Conservation (phyloP, 1,140 invertebrate genomes). For the Lepidurus apus region DNA sequence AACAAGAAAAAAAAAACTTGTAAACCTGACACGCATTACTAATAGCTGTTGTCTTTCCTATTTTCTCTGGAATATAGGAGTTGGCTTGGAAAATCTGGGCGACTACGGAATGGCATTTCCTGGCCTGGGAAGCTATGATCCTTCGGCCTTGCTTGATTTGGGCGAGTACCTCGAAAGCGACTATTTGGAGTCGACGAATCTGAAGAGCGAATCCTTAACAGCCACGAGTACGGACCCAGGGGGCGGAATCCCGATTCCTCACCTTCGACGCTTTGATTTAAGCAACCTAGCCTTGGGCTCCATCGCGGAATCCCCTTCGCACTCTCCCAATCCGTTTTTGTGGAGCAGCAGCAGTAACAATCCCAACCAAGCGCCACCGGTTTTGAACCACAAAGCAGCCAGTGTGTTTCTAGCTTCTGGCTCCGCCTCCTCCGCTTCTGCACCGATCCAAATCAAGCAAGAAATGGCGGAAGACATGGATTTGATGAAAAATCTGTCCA, state of each 20-base stretch:
- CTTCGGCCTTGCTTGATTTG: not conserved
- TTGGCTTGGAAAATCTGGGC: not conserved
- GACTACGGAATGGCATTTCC: not conserved
- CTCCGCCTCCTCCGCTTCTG: not conserved
- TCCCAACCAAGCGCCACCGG: not conserved
- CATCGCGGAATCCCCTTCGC: not conserved
- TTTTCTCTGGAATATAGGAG: not conserved
- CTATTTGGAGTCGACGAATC: not conserved
- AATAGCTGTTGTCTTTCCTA: too few relatives aligned
- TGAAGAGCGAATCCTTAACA: not conserved
- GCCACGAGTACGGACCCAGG: not conserved
- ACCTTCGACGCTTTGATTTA: not conserved
- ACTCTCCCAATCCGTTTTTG: not conserved
- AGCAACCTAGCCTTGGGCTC: not conserved
- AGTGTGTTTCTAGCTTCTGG: not conserved
- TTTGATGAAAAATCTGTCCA: conserved; percentile 39
- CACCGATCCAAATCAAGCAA: conserved; percentile 1
- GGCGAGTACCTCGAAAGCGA: not conserved
- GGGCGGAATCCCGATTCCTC: not conserved
- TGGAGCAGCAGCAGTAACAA: not conserved
- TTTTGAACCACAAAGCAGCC: not conserved
- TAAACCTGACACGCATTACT: too few relatives aligned
- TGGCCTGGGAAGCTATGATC: not conserved
- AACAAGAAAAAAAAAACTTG: too few relatives aligned
- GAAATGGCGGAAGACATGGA: conserved; percentile 32